Conservation (phyloP, 2,888 invertebrate genomes). For the Cecidostiba fungosa region DNA sequence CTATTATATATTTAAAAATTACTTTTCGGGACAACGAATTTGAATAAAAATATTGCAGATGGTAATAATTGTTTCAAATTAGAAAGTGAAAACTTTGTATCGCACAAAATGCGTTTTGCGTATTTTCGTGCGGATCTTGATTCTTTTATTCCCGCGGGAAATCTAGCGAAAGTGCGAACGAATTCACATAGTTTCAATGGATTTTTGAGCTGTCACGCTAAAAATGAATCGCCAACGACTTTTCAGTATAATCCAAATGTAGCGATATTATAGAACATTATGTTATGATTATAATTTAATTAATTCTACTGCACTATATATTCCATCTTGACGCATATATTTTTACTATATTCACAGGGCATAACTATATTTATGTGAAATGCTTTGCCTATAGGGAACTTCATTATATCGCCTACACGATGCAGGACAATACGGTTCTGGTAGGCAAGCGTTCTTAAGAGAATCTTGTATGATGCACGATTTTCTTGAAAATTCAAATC, state of each 20-base stretch:
- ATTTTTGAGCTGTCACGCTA: not conserved
- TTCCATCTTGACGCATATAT: too few relatives aligned
- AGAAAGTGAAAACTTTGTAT: not conserved
- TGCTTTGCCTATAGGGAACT: too few relatives aligned
- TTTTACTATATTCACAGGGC: too few relatives aligned
- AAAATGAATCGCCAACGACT: too few relatives aligned
- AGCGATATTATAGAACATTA: too few relatives aligned
- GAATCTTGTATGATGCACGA: constrained; percentile 63
- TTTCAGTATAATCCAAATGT: too few relatives aligned
- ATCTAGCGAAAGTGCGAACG: not conserved
- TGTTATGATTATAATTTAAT: too few relatives aligned
- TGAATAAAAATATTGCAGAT: not conserved
- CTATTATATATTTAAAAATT: too few relatives aligned
- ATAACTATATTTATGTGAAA: too few relatives aligned
- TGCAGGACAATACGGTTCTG: not conserved
- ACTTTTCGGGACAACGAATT: not conserved
- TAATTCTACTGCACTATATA: too few relatives aligned
- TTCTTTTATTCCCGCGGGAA: not conserved
- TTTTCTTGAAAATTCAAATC: constrained; percentile 63
- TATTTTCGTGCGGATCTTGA: not conserved
- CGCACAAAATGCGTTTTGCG: not conserved
- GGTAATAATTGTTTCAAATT: too few relatives aligned
- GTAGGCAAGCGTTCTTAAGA: constrained; percentile 59
- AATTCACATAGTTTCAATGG: not conserved
- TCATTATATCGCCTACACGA: not conserved